Base-by-base conservation (phyloP, 2,888 invertebrate species). In the Drosophila melanocephala region DNA sequence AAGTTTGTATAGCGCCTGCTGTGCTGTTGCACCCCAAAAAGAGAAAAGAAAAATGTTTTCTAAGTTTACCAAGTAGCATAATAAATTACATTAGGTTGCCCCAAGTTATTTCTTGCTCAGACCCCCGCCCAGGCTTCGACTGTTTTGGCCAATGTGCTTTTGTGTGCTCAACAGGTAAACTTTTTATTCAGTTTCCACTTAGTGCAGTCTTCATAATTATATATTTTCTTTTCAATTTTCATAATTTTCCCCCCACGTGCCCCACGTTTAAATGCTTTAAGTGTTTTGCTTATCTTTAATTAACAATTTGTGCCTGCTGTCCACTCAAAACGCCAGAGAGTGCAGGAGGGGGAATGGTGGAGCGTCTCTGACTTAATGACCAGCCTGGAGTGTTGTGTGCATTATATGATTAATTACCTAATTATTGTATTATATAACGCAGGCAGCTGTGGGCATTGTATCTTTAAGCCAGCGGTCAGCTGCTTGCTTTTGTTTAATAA, bases 231-330 rank as follows among this genome's bases (percentile, higher is more conserved):
- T 87, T 74, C 77, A 79, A 79, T 80, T 77, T 77, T 61, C 65
- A 82, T 72, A 59, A 74, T 51, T 22, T 32, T 9, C 14, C 39
- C 6, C 19, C 12, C 47, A 4, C 51, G 22, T 63, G 63, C 26
- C 50, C 33, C 9, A 6, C 50, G 14, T 22, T 30, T n/a, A 52
- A 42, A 52, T 57, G 50, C 62, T 85, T 81, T 74, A 83, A 83
- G 79, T 79, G 83, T 79, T 81, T 79, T 83, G 81, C 87, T 83
- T 87, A 51, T 70, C 81, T 81, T 86, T 88, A 87, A 86, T 88
- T 83, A 85, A 86, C 75, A 62, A 77, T 73, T 77, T 75, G 74
- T 64, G 71, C 56, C 67, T 32, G 12, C 33, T 59, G 72, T 37
- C 44, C 60, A 51, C 28, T 12, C 14, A 2, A 19, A 19, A 32